Evolutionary conservation across 2,888 invertebrate genomes (phyloP), one percentile per base, ranked within the genome.

Genomic region (Yponomeuta malinellus): DNA sequence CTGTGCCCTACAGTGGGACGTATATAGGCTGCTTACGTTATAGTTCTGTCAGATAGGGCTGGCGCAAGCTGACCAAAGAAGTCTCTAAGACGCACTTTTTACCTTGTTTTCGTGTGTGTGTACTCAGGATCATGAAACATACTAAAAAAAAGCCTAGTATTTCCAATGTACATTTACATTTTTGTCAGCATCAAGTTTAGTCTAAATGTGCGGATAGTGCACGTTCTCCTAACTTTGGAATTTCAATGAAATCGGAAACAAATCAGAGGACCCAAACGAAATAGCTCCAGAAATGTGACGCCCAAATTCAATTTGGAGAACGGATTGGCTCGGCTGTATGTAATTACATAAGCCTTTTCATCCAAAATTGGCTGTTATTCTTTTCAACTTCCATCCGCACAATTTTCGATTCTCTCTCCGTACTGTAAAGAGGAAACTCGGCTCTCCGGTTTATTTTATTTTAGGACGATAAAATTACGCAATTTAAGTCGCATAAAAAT

Each of bases 251-350:
- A 59, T 15, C 5, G 52, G 52, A 59, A 59, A 8, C 43, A 43
- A 43, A 43, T 43, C 43, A 59, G 12, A 4, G 52, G 52, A 5
- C 52, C 15, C 52, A 15, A 59, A 15, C 52, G 15, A 1, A 59
- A 59, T 15, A 59, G 3, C 52, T 59, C 52, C 12, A 59, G 52
- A 59, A 59, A 59, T 59, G 12, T 59, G 52, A 59, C 52, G 52
- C 52, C 52, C 52, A 59, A 59, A 59, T 59, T 59, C 52, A 59
- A 59, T 59, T 59, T 59, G 52, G 52, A 59, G 15, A 59, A 59
- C 52, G 52, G 52, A 59, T 59, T 59, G 52, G 52, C 52, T 59
- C 52, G 52, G 52, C 52, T 59, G 52, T 59, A 59, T 59, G 52
- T 59, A 59, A 59, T 59, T 59, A 59, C 52, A 59, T 59, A 59